phyloP scores from a whole-genome alignment of 2,797 vertebrate genomes.

The Acipenser oxyrinchus region DNA sequence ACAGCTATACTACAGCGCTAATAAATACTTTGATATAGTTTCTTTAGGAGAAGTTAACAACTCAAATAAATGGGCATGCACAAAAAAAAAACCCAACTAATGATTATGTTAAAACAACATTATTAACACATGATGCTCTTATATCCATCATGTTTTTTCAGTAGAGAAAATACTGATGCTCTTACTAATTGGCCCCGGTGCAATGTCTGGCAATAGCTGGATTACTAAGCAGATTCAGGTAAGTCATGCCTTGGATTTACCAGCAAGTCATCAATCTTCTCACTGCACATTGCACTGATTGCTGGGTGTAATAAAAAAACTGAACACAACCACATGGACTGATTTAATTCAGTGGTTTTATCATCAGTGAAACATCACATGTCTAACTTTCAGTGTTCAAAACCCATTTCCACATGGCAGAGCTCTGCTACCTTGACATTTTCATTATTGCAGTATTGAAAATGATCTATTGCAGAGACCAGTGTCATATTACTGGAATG shows the following conservation, averaged over 20 bases:
- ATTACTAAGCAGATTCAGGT: not conserved
- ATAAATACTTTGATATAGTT: no score
- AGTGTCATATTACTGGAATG: not conserved
- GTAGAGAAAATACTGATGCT: no score
- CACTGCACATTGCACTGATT: not conserved
- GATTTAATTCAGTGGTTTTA: not conserved
- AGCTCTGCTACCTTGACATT: not conserved
- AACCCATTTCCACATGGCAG: conserved; percentile 1
- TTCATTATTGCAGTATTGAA: not conserved
- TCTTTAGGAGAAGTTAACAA: no score
- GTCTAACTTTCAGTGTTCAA: not conserved
- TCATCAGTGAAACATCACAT: not conserved
- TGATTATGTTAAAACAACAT: no score
- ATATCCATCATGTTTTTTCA: no score
- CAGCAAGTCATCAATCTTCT: not conserved
- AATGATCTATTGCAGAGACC: conserved; percentile 9
- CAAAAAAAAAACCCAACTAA: no score
- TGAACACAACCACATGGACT: no score
- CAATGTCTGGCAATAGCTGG: no score
- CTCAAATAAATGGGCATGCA: no score
- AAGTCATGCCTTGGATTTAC: not conserved
- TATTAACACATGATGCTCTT: no score
- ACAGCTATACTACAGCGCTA: no score
- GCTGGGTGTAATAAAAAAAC: not conserved
- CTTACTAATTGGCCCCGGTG: no score